Percentiles rank a stretch among this genome's conserved stretches.
These are phyloP conservation scores for Luehdorfia chinensis DNA, from an alignment of 1,140 invertebrate genomes.

Conservation along the genomic window DNA sequence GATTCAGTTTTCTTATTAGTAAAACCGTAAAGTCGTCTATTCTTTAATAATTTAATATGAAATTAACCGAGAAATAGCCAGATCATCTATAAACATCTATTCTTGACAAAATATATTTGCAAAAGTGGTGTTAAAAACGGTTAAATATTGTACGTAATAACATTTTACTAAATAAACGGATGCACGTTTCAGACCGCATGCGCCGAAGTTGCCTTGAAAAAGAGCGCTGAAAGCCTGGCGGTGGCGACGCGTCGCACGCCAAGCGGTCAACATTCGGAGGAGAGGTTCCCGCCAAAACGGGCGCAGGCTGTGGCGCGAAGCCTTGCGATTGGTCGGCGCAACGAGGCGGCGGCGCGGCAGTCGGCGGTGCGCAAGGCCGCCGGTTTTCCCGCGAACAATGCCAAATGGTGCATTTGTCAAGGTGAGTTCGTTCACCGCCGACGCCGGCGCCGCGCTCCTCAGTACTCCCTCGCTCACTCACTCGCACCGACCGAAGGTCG, in stretches of 20 bases:
- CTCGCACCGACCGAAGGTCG: constrained; percentile 66
- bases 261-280: constrained; percentile 34
- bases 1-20: too few species aligned
- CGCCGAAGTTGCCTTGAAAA: constrained; percentile 1
- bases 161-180: too few species aligned
- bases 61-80: too few species aligned
- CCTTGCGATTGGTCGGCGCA: constrained; percentile 56
- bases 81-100: too few species aligned
- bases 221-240: constrained; percentile 48
- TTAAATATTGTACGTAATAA: too few species aligned
- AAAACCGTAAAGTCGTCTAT: too few species aligned
- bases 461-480: constrained; percentile 54
- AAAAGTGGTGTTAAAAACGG: too few species aligned
- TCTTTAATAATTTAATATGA: too few species aligned
- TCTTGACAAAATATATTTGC: too few species aligned
- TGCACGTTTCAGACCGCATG: constrained; percentile 14
- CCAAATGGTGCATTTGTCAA: constrained; percentile 77
- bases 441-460: constrained; percentile 65
- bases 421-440: constrained; percentile 76
- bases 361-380: constrained; percentile 66
- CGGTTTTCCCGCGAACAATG: constrained; percentile 76
- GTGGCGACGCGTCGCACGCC: constrained; percentile 40
- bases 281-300: constrained; percentile 69
- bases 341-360: constrained; percentile 46
- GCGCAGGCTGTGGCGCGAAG: constrained; percentile 71